Conservation (phyloP, 2,888 invertebrate species). For the Callimorpha dominula region DNA sequence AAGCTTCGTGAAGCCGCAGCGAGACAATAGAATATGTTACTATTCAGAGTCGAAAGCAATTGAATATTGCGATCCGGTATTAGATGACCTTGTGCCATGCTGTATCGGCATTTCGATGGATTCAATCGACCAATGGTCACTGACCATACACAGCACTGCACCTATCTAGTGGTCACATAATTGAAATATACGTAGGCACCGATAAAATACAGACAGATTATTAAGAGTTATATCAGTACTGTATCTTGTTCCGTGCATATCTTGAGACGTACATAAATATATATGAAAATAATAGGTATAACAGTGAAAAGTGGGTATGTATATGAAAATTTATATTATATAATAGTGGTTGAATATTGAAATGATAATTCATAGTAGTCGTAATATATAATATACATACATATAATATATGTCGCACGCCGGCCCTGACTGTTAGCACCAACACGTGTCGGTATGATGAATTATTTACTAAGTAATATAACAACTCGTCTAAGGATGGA, state of each 20-base stretch:
- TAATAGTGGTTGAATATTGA: neutral
- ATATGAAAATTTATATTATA: neutral
- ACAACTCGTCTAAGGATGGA: no score
- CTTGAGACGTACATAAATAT: no score
- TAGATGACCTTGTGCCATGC: constrained; percentile 23
- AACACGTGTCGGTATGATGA: no score
- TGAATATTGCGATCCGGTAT: constrained; percentile 20
- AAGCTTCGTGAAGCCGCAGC: constrained; percentile 12
- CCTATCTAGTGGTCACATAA: constrained; percentile 16
- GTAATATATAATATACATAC: no score
- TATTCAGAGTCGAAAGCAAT: constrained; percentile 21
- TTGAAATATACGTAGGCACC: constrained; percentile 9
- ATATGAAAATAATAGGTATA: neutral
- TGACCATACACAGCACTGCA: neutral
- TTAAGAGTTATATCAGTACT: neutral
- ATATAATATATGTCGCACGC: no score
- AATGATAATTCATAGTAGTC: neutral
- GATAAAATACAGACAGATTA: neutral
- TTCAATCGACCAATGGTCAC: constrained; percentile 15
- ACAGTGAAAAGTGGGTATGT: neutral
- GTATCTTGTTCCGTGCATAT: neutral
- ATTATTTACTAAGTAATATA: no score
- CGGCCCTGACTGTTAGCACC: no score
- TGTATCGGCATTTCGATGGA: constrained; percentile 16
- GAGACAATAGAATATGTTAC: constrained; percentile 23